Evolutionary conservation across 2,797 vertebrate genomes (phyloP).

Genomic region (Myripristis murdjan): DNA sequence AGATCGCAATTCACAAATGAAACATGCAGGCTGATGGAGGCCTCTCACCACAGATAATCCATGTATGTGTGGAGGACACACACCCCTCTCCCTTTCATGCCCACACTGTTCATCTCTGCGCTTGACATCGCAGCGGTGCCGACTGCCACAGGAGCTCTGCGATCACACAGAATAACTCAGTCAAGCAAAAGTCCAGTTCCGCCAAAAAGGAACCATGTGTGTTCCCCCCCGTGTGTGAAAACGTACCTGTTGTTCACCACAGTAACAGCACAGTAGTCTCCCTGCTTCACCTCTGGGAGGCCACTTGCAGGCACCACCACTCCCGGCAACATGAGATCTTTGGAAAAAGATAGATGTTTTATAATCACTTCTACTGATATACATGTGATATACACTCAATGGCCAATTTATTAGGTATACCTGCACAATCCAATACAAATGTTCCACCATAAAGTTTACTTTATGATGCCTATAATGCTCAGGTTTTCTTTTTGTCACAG

Average conservation of each 20-base stretch:
- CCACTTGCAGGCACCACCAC: constrained; percentile 90
- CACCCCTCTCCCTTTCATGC: constrained; percentile 97
- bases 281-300: constrained; percentile 89
- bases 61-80: constrained; percentile 92
- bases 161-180: constrained; percentile 15
- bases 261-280: constrained; percentile 90
- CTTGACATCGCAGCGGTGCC: constrained; percentile 90
- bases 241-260: constrained; percentile 91
- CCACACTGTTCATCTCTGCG: constrained; percentile 89
- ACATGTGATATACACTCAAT: too few relatives aligned
- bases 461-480: too few relatives aligned
- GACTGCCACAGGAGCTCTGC: constrained; percentile 93
- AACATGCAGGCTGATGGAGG: not conserved
- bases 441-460: too few relatives aligned
- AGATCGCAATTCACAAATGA: not conserved
- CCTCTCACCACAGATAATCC: constrained; percentile 94
- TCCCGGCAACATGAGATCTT: constrained; percentile 98
- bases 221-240: not conserved
- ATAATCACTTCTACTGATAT: not conserved
- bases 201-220: not conserved
- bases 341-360: constrained; percentile 21
- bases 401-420: too few relatives aligned
- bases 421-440: too few relatives aligned
- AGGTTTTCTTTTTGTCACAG: too few relatives aligned
- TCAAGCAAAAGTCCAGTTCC: constrained; percentile 1